Conservation (phyloP, 2,888 invertebrate genomes). For the Hemistola chrysoprasaria region DNA sequence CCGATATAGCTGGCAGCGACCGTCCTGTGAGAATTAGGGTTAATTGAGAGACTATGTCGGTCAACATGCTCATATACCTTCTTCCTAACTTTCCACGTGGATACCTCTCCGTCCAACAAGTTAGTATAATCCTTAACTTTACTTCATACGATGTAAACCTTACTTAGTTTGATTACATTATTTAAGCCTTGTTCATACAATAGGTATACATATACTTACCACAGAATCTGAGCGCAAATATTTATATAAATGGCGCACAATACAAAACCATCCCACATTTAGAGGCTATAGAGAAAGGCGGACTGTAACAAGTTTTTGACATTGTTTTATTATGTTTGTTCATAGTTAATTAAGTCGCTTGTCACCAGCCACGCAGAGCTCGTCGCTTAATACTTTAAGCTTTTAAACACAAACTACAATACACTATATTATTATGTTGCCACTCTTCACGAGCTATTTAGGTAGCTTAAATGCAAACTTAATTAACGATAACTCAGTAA, state of each 20-base stretch:
- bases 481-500: constrained; percentile 54
- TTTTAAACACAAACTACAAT: constrained; percentile 64
- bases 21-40: constrained; percentile 8
- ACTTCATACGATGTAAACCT: no score
- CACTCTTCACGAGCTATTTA: constrained; percentile 57
- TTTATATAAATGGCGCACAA: constrained; percentile 23
- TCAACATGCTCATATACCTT: constrained; percentile 2
- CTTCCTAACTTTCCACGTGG: constrained; percentile 2
- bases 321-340: constrained; percentile 52
- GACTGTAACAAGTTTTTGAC: constrained; percentile 43
- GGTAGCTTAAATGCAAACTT: constrained; percentile 53
- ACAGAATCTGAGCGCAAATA: neutral
- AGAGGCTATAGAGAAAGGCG: constrained; percentile 15
- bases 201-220: no score
- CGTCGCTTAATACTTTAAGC: constrained; percentile 66
- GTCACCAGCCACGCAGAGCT: constrained; percentile 59
- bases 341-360: constrained; percentile 69
- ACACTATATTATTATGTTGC: constrained; percentile 58
- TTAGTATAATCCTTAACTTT: no score
- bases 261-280: constrained; percentile 23
- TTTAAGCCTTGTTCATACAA: no score
- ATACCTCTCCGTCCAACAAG: constrained; percentile 1
- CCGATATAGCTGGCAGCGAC: constrained; percentile 23
- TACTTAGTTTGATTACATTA: no score
- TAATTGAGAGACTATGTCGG: constrained; percentile 8